Evolutionary conservation across 1,140 invertebrate genomes (phyloP), one percentile per base, ranked within the genome.

Genomic region (Drosophila ambigua): DNA sequence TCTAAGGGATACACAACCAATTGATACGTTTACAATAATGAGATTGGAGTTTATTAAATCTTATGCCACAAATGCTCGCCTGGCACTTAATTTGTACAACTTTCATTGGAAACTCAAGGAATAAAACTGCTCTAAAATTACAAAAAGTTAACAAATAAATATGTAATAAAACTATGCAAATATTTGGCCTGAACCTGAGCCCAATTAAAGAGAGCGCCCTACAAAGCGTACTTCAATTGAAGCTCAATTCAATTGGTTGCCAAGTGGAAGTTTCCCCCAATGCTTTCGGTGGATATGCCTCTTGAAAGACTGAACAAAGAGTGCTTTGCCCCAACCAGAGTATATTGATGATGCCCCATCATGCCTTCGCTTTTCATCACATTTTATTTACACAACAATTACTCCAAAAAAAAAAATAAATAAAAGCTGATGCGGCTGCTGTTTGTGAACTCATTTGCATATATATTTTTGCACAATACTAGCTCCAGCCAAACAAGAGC

Each of bases 331-430:
- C 51, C 67, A 58, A 43, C 65, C 35, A 13, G 9, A 35, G 31
- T 9, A 15, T 71, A 71, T 71, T 69, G 67, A 69, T 69, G 67
- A 71, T 71, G 67, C 58, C 45, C 69, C 52, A 71, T 71, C 67
- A 48, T 45, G 62, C 52, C 49, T 71, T 71, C 35, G 58, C 50
- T 49, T 69, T 69, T 69, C 20, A 44, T 57, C 64, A 24, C 49
- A 43, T 31, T 49, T 69, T 71, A 58, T 69, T 69, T 69, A 20
- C 65, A 26, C 52, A 71, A 71, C 67, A 57, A 69, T 71, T 69
- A 58, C 45, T 69, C 63, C 23, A 52, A 45, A 61, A 60, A 62
- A 62, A 53, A 28, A 23, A 15, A n/a, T n/a, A n/a, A 28, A 51
- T 16, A 20, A 20, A 20, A 20, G 51, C 24, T 66, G 66, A 51